A percentile compares a stretch with the other conserved stretches of the same genome.
phyloP scores from a whole-genome alignment of 1,140 invertebrate species.

The Elysia chlorotica region DNA sequence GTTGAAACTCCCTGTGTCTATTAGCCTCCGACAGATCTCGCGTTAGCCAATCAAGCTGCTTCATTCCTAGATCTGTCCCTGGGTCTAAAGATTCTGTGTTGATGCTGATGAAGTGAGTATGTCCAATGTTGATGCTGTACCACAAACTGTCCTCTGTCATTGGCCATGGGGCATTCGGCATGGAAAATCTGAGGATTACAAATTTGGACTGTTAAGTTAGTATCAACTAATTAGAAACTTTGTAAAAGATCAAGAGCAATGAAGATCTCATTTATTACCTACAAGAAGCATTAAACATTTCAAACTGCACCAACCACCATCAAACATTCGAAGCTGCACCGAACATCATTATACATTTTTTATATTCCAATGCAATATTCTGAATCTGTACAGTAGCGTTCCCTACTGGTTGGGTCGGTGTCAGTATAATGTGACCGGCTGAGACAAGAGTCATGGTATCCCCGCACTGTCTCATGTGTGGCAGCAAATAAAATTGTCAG shows the following conservation, averaged over 20 bases:
- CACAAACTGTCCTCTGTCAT: conserved; percentile 55
- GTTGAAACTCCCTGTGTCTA: conserved; percentile 40
- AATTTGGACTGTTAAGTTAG: neutral
- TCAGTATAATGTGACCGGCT: no score
- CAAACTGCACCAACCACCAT: neutral
- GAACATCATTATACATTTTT: no score
- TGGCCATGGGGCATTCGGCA: conserved; percentile 55
- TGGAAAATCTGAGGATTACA: conserved; percentile 49
- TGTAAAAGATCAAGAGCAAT: neutral
- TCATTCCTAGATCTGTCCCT: conserved; percentile 24
- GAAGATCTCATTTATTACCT: neutral
- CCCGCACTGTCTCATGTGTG: no score
- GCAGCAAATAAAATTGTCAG: no score
- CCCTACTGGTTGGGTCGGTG: no score
- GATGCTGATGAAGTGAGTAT: conserved; percentile 51
- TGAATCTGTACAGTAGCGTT: no score
- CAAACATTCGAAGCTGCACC: neutral
- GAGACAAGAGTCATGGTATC: no score
- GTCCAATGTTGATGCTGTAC: conserved; percentile 61
- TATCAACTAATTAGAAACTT: conserved; percentile 15
- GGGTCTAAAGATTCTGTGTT: conserved; percentile 45
- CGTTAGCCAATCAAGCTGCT: conserved; percentile 46
- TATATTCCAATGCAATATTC: no score
- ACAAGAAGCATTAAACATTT: neutral
- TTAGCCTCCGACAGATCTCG: conserved; percentile 44